Evolutionary conservation across 2,888 invertebrate genomes (phyloP), one percentile per base, ranked within the genome.

Genomic region (Epinotia bilunana): DNA sequence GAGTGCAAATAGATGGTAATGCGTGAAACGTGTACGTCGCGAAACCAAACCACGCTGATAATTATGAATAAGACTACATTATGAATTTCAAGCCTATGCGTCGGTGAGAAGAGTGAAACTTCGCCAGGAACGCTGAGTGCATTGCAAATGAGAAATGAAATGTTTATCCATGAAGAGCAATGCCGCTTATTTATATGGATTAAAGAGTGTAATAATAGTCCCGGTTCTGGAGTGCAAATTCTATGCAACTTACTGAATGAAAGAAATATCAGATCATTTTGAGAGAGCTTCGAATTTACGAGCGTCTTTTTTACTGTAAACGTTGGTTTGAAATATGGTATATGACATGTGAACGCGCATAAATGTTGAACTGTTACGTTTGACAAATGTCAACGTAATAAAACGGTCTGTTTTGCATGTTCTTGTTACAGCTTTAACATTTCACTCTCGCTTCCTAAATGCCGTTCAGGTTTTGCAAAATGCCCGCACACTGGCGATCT

Each of bases 171-270:
- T 39, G 78, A 79, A 81, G 77, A 79, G 80, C 80, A 81, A 83
- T 84, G 83, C 80, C 77, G 77, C 82, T 83, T 83, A 83, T 85
- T 85, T 84, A 81, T 84, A 81, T 78, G 77, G 76, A 80, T 80
- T 80, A 79, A 79, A 76, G 79, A 72, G 71, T 53, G 58, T 28
- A 62, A 67, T 73, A 60, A 74, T 70, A 43, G 64, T 55, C 65
- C 57, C 43, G 58, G 46, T 53, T n/a, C 53, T 20, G 53, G 61
- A 33, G n/a, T 18, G 33, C 23, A 49, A 60, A 46, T 43, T 60
- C 39, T 67, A 55, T 46, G 49, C 58, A 74, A 13, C 16, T 43
- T 49, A 23, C 64, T 58, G 63, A 43, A 64, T 64, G 60, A 18
- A 70, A 23, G 64, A 60, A 64, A 53, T 39, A 63, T 49, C 39